phyloP scores from a whole-genome alignment of 2,888 invertebrate genomes.

The Minunthozetes semirufus region DNA sequence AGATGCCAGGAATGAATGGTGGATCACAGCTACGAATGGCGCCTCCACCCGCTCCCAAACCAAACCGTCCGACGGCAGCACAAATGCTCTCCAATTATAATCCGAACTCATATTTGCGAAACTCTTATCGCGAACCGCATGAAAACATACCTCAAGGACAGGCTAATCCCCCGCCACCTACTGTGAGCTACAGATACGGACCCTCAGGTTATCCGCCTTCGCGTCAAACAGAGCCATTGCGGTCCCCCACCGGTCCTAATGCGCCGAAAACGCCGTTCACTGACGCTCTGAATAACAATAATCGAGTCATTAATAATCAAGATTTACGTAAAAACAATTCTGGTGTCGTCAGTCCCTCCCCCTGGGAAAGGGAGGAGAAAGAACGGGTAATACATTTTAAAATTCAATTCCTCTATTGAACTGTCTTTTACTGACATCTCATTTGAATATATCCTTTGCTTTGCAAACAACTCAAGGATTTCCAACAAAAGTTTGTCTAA shows the following conservation, averaged over 20 bases:
- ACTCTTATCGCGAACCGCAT: slow-evolving; percentile 44
- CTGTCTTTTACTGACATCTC: background rate
- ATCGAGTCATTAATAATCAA: slow-evolving; percentile 30
- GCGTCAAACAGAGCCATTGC: slow-evolving; percentile 25
- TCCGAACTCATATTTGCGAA: slow-evolving; percentile 20
- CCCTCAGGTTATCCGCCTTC: slow-evolving; percentile 43
- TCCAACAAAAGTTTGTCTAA: background rate
- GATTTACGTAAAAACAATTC: slow-evolving; percentile 36
- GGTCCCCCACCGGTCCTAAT: background rate
- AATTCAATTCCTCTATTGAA: background rate
- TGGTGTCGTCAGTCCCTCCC: slow-evolving; percentile 41
- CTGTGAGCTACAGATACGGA: slow-evolving; percentile 42
- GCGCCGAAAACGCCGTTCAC: slow-evolving; percentile 12
- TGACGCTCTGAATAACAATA: slow-evolving; percentile 34
- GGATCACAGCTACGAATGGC: slow-evolving; percentile 32
- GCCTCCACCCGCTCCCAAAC: slow-evolving; percentile 43
- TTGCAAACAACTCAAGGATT: slow-evolving; percentile 19
- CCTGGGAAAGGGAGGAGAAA: slow-evolving; percentile 88
- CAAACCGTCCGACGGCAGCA: slow-evolving; percentile 41
- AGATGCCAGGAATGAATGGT: slow-evolving; percentile 36
- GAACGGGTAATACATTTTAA: slow-evolving; percentile 57
- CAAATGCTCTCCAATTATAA: slow-evolving; percentile 19
- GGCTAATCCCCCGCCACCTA: slow-evolving; percentile 40
- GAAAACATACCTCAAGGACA: slow-evolving; percentile 45
- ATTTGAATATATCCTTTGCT: background rate